phyloP scores from a whole-genome alignment of 2,888 invertebrate species.

The Labia minor region DNA sequence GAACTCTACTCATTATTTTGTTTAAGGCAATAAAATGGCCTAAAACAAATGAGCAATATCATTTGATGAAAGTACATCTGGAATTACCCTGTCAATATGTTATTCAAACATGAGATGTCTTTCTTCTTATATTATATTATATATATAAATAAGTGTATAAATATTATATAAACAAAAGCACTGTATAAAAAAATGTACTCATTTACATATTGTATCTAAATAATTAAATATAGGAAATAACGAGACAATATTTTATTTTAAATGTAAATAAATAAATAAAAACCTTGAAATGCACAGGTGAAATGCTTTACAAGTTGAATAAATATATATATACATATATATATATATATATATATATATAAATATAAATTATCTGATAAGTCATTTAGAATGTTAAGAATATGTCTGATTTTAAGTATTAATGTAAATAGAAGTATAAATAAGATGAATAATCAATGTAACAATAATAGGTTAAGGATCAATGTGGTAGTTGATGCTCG shows the following conservation, averaged over 20 bases:
- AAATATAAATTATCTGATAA: not conserved
- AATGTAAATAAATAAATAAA: not conserved
- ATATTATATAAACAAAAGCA: not conserved
- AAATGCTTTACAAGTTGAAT: not conserved
- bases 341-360: too few species aligned
- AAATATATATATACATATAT: too few species aligned
- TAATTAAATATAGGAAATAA: not conserved
- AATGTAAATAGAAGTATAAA: not conserved
- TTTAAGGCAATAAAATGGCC: not conserved
- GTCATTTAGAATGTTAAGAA: not conserved
- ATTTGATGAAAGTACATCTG: not conserved
- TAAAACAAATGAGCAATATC: constrained; percentile 5
- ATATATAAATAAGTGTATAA: not conserved
- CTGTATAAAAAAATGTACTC: not conserved
- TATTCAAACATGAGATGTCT: not conserved
- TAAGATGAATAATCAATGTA: not conserved
- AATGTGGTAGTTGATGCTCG: not conserved
- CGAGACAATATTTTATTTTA: not conserved
- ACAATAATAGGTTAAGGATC: not conserved
- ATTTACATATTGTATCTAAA: not conserved
- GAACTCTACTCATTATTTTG: not conserved
- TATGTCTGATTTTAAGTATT: not conserved
- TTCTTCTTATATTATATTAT: not conserved
- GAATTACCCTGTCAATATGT: not conserved
- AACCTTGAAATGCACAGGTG: constrained; percentile 7